Percentiles rank a stretch among this genome's conserved stretches.
Conservation (phyloP, 2,113 vertebrate genomes). For the Pelecanus crispus region DNA sequence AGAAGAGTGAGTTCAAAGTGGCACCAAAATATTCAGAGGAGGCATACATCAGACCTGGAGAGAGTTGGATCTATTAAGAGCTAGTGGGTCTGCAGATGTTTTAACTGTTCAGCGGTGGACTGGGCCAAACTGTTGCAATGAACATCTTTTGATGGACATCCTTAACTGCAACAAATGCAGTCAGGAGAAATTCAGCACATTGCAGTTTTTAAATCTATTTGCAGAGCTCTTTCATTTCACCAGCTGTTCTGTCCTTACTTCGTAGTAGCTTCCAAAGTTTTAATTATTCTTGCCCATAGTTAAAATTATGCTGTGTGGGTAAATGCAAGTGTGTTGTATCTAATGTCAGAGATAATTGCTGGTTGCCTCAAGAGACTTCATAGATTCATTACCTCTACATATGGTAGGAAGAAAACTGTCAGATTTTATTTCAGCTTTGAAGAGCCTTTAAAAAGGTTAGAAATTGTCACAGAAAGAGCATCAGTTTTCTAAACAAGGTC, state of each 20-base stretch:
- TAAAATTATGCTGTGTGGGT: conserved; percentile 18
- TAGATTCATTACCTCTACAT: conserved; percentile 50
- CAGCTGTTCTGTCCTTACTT: conserved; percentile 20
- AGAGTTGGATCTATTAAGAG: not conserved
- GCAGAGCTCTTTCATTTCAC: not conserved
- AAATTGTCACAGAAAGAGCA: conserved; percentile 21
- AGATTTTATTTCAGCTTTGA: conserved; percentile 46
- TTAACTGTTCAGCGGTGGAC: not conserved
- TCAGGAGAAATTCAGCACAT: not conserved
- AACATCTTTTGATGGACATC: not conserved
- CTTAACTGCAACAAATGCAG: not conserved
- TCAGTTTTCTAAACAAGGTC: conserved; percentile 23
- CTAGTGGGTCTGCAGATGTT: not conserved
- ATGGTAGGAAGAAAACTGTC: conserved; percentile 42
- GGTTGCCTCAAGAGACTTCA: conserved; percentile 36
- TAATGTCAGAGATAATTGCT: conserved; percentile 51
- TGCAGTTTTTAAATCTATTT: not conserved
- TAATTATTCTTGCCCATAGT: conserved; percentile 25
- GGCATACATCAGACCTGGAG: not conserved
- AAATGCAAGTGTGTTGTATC: conserved; percentile 42
- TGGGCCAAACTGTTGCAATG: not conserved
- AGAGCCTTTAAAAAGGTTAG: not conserved
- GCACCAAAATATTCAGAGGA: not conserved
- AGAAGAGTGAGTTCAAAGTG: not conserved
- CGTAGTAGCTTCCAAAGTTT: not conserved